Conservation (phyloP, 2,113 vertebrate species). For the Pithys albifrons region DNA sequence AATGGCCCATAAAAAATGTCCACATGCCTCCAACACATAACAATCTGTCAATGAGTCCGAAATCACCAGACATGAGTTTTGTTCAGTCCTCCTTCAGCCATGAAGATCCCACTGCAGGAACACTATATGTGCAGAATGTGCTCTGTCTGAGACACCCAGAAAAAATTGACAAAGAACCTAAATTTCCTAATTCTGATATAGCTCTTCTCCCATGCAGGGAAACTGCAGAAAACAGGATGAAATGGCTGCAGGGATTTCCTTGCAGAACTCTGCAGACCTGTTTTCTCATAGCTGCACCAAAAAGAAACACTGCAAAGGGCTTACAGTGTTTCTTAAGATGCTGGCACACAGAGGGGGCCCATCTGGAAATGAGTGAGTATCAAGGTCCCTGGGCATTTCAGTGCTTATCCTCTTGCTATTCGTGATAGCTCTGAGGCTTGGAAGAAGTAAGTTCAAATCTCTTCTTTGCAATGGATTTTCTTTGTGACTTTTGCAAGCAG, state of each 20-base stretch:
- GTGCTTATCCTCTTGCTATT: background rate
- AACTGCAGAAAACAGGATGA: accelerated
- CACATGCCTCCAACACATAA: background rate
- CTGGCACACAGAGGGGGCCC: accelerated
- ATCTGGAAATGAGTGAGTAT: background rate
- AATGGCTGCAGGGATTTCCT: background rate
- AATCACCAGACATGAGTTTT: background rate
- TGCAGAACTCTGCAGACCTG: background rate
- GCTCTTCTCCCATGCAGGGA: background rate
- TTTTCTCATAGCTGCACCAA: background rate
- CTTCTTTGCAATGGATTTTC: background rate
- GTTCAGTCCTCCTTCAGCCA: background rate
- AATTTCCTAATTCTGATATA: background rate
- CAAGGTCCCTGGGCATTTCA: accelerated
- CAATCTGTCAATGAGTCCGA: background rate
- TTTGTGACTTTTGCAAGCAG: background rate
- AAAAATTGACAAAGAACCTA: background rate
- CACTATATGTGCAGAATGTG: background rate
- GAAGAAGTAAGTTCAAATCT: background rate
- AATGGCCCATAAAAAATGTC: background rate
- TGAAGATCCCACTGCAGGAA: background rate
- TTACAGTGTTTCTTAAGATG: background rate
- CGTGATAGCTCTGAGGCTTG: background rate
- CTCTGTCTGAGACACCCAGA: background rate
- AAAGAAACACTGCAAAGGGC: background rate